These are phyloP conservation scores for Eutolmus rufibarbis DNA, from an alignment of 2,888 invertebrate genomes.

Conservation along the genomic window DNA sequence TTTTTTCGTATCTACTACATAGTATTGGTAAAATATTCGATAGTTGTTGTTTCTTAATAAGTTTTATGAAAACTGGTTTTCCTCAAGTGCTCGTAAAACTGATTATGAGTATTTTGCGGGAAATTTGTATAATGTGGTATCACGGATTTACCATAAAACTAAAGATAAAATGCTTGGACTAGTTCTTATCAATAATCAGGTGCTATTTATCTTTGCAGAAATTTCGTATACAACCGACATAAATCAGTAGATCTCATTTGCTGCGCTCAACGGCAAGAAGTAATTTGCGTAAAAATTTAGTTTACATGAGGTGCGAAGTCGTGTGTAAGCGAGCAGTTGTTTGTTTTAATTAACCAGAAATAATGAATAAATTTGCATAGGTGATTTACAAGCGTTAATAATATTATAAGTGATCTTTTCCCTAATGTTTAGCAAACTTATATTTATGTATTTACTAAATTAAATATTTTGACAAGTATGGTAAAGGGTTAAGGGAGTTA, in stretches of 20 bases:
- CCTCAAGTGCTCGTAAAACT: neutral
- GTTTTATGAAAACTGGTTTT: too few species aligned
- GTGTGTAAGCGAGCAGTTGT: neutral
- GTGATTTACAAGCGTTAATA: neutral
- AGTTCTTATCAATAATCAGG: neutral
- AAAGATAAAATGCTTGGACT: neutral
- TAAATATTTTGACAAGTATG: neutral
- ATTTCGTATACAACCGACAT: neutral
- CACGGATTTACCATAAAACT: neutral
- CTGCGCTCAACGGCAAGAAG: neutral
- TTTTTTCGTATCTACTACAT: too few species aligned
- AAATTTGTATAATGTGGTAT: neutral
- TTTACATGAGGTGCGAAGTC: neutral
- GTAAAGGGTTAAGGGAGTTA: neutral
- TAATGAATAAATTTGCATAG: neutral
- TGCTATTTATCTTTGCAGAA: neutral
- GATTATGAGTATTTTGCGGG: neutral
- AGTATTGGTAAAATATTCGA: too few species aligned
- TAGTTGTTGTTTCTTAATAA: too few species aligned
- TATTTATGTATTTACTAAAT: neutral
- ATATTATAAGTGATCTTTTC: neutral
- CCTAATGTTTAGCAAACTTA: neutral
- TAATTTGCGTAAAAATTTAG: neutral
- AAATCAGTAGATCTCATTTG: neutral
- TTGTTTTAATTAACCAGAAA: neutral